A percentile compares a stretch with the other conserved stretches of the same genome.
phyloP scores from a whole-genome alignment of 1,140 invertebrate genomes.

The Venturia canescens region DNA sequence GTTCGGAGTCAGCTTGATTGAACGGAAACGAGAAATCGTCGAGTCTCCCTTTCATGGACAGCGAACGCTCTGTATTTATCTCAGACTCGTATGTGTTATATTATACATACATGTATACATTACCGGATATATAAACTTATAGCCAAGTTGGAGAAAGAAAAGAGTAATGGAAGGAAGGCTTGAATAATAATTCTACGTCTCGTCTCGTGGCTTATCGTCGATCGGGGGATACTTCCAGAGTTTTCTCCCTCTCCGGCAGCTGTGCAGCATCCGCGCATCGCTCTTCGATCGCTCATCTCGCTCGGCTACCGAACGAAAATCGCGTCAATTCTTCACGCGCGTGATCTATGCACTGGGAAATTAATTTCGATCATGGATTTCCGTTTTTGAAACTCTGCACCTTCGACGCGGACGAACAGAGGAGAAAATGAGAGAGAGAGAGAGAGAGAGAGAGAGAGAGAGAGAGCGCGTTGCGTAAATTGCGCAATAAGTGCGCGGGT shows the following conservation, averaged over 20 bases:
- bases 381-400: not conserved
- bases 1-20: slow-evolving; percentile 37
- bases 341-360: not conserved
- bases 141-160: slow-evolving; percentile 17
- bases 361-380: not conserved
- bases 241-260: not conserved
- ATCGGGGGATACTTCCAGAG: slow-evolving; percentile 17
- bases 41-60: slow-evolving; percentile 32
- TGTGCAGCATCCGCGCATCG: not conserved
- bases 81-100: not conserved
- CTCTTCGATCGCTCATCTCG: slow-evolving; percentile 7
- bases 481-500: not conserved
- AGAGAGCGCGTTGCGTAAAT: not conserved
- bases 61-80: slow-evolving; percentile 33
- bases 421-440: not conserved
- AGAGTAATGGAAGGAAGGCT: not conserved
- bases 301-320: not conserved
- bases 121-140: not conserved
- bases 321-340: not conserved
- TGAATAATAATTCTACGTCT: slow-evolving; percentile 43
- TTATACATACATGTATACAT: slow-evolving; percentile 11
- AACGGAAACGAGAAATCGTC: slow-evolving; percentile 45
- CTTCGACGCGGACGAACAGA: not conserved
- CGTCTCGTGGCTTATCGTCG: slow-evolving; percentile 38
- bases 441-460: not conserved